Evolutionary conservation across 1,140 invertebrate species (phyloP), one percentile per base, ranked within the genome.

Genomic region (Maniola jurtina): DNA sequence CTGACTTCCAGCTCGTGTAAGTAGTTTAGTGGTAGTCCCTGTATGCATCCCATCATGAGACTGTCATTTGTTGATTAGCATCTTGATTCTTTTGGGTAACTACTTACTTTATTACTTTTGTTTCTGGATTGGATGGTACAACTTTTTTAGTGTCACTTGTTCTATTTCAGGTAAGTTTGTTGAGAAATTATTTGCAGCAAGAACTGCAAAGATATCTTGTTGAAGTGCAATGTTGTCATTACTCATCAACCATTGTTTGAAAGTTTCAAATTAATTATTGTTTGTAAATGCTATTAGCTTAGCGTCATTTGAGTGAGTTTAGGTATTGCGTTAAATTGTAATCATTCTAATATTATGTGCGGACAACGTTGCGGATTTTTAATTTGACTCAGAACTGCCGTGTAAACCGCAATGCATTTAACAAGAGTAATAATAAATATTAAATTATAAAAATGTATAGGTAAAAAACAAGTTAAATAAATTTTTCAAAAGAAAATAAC

Each of bases 381-480:
- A 13, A 61, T 65, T n/a, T 64, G 34, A 34, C 5, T 34, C 58
- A 64, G 52, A 83, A 81, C 87, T 89, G 87, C 84, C 85, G 87
- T 76, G 79, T 89, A 88, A 75, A 68, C 84, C 82, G 75, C 87
- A 87, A 89, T 84, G 87, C 79, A 75, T 76, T 80, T 82, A 55
- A 88, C 73, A 80, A 83, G 9, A 67, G n/a, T n/a, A n/a, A 48
- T 56, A 56, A 56, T 61, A 66, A 54, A 66, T 54, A 65, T 59
- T 40, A 59, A 38, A 15, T 15, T 15, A 75, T 73, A 79, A 80
- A 85, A 81, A 77, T 34, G 76, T 69, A 71, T 66, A 67, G 54
- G 68, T 56, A 56, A 66, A 70, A 64, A 54, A 47, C 1, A 55
- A 55, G 33, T 34, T 25, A 34, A 33, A 48, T 14, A 25, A 25